These are phyloP conservation scores for Callyntrura guangdongensis DNA, from an alignment of 2,888 invertebrate species.

Conservation along the genomic window DNA sequence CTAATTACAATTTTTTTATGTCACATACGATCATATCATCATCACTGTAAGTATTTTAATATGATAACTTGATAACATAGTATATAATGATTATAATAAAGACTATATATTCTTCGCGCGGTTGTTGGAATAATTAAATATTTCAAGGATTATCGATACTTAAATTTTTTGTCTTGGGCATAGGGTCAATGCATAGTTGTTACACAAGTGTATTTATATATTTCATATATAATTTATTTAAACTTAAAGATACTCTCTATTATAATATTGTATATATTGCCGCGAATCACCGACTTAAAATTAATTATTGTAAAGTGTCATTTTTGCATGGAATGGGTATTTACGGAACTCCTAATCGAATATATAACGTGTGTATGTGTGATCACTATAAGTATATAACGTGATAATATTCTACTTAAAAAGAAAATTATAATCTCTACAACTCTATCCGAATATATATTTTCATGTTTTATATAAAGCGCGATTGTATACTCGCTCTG, in stretches of 20 bases:
- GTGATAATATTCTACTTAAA: neutral
- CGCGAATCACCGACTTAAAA: neutral
- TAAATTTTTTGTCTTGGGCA: neutral
- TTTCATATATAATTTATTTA: neutral
- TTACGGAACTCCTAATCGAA: slow-evolving; percentile 31
- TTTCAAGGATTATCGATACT: too few species aligned
- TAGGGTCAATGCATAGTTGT: neutral
- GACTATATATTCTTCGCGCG: too few species aligned
- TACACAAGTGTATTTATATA: neutral
- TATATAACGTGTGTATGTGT: slow-evolving; percentile 3
- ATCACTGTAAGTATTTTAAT: too few species aligned
- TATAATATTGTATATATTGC: neutral
- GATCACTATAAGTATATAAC: too few species aligned
- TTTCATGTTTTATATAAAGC: slow-evolving; percentile 40
- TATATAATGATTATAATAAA: too few species aligned
- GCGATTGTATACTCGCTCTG: slow-evolving; percentile 37
- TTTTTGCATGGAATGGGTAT: slow-evolving; percentile 75
- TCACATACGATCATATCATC: too few species aligned
- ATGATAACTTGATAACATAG: too few species aligned
- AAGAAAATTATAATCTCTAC: slow-evolving; percentile 55
- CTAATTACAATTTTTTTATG: too few species aligned
- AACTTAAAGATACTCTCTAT: neutral
- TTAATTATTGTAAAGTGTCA: slow-evolving; percentile 57
- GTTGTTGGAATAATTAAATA: too few species aligned
- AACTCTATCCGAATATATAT: slow-evolving; percentile 1